Percentiles rank a stretch among this genome's conserved stretches.
These are phyloP conservation scores for Hippocampus guttulatus DNA, from an alignment of 2,113 vertebrate genomes.

Conservation along the genomic window DNA sequence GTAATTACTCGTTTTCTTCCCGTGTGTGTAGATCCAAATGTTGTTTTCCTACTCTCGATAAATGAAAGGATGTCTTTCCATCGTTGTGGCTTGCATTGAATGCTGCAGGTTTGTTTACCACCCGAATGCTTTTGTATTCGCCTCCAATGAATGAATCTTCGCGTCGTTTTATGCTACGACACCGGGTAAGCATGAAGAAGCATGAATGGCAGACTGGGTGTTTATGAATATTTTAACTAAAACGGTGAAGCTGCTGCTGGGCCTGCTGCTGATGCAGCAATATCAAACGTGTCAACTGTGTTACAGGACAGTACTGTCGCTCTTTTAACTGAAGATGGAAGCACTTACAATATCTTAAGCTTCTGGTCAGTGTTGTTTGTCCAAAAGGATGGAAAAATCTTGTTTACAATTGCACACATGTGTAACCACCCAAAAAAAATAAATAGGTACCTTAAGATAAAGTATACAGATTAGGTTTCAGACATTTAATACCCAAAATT, in stretches of 20 bases:
- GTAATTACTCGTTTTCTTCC: neutral
- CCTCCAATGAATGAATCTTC: neutral
- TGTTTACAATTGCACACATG: neutral
- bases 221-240: neutral
- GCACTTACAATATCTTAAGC: neutral
- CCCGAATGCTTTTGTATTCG: neutral
- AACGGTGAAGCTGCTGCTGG: neutral
- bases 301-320: neutral
- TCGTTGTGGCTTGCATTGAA: neutral
- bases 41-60: constrained; percentile 17
- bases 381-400: neutral
- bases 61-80: constrained; percentile 11
- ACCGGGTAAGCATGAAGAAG: neutral
- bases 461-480: too few relatives aligned
- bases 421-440: neutral
- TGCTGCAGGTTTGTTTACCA: constrained; percentile 21
- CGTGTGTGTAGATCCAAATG: neutral
- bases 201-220: neutral
- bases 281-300: neutral
- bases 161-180: neutral
- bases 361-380: neutral
- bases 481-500: neutral
- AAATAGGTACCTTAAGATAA: neutral
- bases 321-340: neutral
- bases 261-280: neutral